Evolutionary conservation across 37 sponge, comb jelly and placozoan species (phyloP).

Genomic region (Bolinopsis microptera): DNA sequence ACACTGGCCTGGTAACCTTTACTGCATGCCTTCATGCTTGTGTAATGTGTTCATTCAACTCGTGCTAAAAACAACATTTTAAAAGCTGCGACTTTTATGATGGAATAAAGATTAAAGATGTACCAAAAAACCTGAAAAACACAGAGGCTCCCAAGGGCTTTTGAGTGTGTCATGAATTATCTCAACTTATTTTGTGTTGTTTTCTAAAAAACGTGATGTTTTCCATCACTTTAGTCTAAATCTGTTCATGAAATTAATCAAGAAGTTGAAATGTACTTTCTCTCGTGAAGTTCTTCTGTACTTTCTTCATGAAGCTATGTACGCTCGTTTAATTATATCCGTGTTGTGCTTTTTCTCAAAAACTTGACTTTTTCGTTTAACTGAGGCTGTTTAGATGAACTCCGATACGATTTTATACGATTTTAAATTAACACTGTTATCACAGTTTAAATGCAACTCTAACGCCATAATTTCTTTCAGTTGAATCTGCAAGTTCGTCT

Average conservation of each 20-base stretch:
- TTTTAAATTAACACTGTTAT: too few species aligned
- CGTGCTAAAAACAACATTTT: background rate
- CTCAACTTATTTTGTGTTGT: background rate
- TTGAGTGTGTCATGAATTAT: background rate
- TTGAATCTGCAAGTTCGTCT: conserved; percentile 3
- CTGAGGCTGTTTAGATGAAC: too few species aligned
- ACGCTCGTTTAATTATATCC: background rate
- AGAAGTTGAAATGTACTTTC: too few species aligned
- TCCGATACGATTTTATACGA: too few species aligned
- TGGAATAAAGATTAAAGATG: too few species aligned
- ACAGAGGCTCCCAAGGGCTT: too few species aligned
- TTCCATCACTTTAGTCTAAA: background rate
- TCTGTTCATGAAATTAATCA: too few species aligned
- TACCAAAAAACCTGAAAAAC: too few species aligned
- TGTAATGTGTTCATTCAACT: background rate
- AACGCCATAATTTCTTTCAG: background rate
- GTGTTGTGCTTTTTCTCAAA: background rate
- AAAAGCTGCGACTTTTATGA: too few species aligned
- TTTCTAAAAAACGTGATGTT: background rate
- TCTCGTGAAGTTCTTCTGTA: too few species aligned
- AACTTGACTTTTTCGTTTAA: background rate
- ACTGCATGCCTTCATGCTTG: background rate
- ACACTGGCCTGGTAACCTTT: background rate
- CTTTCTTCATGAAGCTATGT: background rate
- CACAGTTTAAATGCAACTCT: too few species aligned